phyloP scores from a whole-genome alignment of 2,888 invertebrate genomes.

The Ellobium chinense region DNA sequence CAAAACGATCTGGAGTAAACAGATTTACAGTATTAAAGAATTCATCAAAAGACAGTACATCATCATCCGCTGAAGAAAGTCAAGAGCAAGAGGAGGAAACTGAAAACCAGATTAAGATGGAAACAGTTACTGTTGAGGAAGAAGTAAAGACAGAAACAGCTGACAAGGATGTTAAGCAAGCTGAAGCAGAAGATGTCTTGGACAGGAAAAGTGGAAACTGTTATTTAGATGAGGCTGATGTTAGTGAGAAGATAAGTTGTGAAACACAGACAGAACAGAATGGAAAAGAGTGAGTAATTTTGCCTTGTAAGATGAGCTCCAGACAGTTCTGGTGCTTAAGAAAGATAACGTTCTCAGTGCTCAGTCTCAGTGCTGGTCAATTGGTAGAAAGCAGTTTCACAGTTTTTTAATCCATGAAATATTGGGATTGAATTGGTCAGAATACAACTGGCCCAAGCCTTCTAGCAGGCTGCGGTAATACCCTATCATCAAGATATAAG shows the following conservation, averaged over 20 bases:
- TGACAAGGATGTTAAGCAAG: not conserved
- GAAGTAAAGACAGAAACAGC: not conserved
- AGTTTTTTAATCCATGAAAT: too few relatives aligned
- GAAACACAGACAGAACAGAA: slow-evolving; percentile 28
- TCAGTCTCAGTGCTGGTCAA: too few relatives aligned
- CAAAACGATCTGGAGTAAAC: not conserved
- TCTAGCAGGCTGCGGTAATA: too few relatives aligned
- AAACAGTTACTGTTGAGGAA: not conserved
- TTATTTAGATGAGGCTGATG: slow-evolving; percentile 16
- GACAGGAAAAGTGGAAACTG: not conserved
- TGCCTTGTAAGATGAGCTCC: too few relatives aligned
- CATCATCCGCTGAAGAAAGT: not conserved
- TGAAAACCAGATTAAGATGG: not conserved
- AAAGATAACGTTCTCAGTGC: too few relatives aligned
- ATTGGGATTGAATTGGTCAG: too few relatives aligned
- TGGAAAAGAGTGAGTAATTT: slow-evolving; percentile 38
- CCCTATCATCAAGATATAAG: too few relatives aligned
- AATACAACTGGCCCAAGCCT: too few relatives aligned
- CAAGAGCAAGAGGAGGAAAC: not conserved
- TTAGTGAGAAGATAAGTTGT: slow-evolving; percentile 18
- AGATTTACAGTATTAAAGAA: slow-evolving; percentile 29
- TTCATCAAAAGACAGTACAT: not conserved
- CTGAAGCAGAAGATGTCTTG: not conserved
- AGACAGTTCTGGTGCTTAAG: too few relatives aligned
- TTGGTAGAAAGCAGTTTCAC: too few relatives aligned